Percentiles rank a stretch among this genome's conserved stretches.
These are phyloP conservation scores for Mylabris sibirica DNA, from an alignment of 2,888 invertebrate genomes.

Conservation along the genomic window DNA sequence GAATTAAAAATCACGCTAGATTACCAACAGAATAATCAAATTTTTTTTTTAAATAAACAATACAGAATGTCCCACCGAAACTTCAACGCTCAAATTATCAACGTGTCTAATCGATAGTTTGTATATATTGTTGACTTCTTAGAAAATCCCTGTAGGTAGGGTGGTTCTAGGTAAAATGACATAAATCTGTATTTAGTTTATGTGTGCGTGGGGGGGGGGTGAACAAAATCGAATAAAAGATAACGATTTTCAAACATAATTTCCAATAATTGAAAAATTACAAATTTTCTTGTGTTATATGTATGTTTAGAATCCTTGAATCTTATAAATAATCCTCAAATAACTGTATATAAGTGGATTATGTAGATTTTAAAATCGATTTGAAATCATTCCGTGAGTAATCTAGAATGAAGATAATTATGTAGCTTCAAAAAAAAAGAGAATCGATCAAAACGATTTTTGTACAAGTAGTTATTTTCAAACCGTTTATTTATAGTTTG, in stretches of 20 bases:
- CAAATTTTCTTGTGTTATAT: too few species aligned
- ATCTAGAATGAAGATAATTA: background rate
- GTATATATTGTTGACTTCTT: conserved; percentile 10
- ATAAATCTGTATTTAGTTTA: conserved; percentile 1
- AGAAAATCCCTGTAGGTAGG: conserved; percentile 16
- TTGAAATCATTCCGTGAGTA: background rate
- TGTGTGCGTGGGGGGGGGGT: conserved; percentile 3
- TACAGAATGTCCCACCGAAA: background rate
- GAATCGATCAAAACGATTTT: background rate
- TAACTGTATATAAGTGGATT: too few species aligned
- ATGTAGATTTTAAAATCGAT: too few species aligned
- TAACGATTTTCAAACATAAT: too few species aligned
- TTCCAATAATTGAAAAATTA: background rate
- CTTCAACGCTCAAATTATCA: too few species aligned
- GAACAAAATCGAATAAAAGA: conserved; percentile 1
- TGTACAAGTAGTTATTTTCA: background rate
- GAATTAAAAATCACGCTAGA: background rate
- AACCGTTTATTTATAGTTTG: background rate
- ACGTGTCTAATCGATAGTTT: conserved; percentile 1
- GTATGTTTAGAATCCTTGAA: too few species aligned
- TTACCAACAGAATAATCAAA: background rate
- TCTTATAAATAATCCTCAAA: too few species aligned
- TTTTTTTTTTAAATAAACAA: background rate
- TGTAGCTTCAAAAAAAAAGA: background rate
- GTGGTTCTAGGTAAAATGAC: conserved; percentile 9